A percentile compares a stretch with the other conserved stretches of the same genome.
phyloP scores from a whole-genome alignment of 2,888 invertebrate species.

The Drosophila robusta region DNA sequence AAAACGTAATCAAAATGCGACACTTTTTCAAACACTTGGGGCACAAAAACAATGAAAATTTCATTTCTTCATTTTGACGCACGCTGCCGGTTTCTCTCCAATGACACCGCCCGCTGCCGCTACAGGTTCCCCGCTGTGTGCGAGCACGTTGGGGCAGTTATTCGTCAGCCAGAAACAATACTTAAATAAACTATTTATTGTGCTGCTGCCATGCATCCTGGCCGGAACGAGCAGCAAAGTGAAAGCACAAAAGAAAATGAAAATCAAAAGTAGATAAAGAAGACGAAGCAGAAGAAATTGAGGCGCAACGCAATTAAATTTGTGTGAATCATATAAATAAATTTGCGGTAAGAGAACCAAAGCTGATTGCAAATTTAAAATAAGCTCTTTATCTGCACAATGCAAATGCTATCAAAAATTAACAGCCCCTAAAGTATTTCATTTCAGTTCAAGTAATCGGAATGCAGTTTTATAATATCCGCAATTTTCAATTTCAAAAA shows the following conservation, averaged over 20 bases:
- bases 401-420: neutral
- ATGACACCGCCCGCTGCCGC: neutral
- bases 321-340: constrained; percentile 53
- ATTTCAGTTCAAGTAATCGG: neutral
- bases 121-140: constrained; percentile 1
- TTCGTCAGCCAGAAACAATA: constrained; percentile 55
- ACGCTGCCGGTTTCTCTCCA: constrained; percentile 18
- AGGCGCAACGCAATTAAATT: constrained; percentile 56
- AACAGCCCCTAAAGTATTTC: neutral
- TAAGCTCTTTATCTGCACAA: neutral
- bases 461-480: neutral
- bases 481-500: neutral
- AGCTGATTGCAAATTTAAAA: constrained; percentile 22
- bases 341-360: constrained; percentile 38
- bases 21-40: constrained; percentile 75
- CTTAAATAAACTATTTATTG: constrained; percentile 75
- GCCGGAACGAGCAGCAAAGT: neutral
- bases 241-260: constrained; percentile 4
- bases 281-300: neutral
- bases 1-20: constrained; percentile 78
- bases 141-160: constrained; percentile 22
- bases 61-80: constrained; percentile 75
- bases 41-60: constrained; percentile 74
- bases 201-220: constrained; percentile 17
- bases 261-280: neutral